Evolutionary conservation across 2,113 vertebrate species (phyloP).

Genomic region (Romanogobio albipinnatus): DNA sequence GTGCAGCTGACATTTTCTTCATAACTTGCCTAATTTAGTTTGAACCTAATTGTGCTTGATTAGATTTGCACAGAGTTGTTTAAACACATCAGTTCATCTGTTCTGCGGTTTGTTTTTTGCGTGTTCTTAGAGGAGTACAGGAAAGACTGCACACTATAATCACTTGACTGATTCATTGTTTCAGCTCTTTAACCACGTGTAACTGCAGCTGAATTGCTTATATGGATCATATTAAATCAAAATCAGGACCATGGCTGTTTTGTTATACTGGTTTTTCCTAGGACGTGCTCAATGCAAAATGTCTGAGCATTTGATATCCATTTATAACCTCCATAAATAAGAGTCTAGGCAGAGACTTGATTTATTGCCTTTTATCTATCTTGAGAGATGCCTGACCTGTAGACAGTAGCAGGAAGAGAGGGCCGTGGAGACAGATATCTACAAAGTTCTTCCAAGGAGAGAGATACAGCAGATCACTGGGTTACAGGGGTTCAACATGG

Average conservation of each 20-base stretch:
- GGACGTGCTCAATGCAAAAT: neutral
- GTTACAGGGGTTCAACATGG: neutral
- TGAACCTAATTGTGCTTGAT: neutral
- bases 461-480: conserved; percentile 11
- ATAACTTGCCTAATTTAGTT: neutral
- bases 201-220: conserved; percentile 36
- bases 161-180: conserved; percentile 15
- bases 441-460: neutral
- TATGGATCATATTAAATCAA: conserved; percentile 16
- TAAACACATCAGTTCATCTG: conserved; percentile 8
- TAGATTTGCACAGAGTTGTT: conserved; percentile 15
- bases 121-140: neutral
- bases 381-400: neutral
- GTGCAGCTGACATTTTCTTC: neutral
- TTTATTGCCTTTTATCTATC: conserved; percentile 19
- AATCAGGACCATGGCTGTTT: neutral
- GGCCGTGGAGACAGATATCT: neutral
- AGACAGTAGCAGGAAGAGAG: conserved; percentile 29
- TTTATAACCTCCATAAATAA: conserved; percentile 22
- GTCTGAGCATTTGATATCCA: conserved; percentile 12
- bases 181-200: conserved; percentile 9
- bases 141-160: neutral
- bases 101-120: conserved; percentile 13
- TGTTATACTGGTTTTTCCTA: conserved; percentile 14
- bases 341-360: conserved; percentile 2